Percentiles rank a stretch among this genome's conserved stretches.
Evolutionary conservation across 2,113 vertebrate species (phyloP).

Genomic region (Phalacrocorax brasilianus): DNA sequence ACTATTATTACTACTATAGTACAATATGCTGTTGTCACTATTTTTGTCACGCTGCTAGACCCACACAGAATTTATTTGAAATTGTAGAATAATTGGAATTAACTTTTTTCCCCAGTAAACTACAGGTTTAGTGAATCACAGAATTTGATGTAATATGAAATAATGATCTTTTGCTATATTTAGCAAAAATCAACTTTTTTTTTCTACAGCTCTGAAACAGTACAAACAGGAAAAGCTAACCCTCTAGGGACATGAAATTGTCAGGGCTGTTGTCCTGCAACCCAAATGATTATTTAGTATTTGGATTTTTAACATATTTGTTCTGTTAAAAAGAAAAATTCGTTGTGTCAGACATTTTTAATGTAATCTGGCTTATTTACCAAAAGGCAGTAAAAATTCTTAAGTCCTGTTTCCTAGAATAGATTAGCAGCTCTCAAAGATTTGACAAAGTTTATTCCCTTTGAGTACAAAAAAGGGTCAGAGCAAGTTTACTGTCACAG

Average conservation of each 20-base stretch:
- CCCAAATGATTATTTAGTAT: neutral
- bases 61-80: neutral
- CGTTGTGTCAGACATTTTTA: neutral
- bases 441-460: neutral
- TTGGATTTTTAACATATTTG: neutral
- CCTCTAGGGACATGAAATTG: neutral
- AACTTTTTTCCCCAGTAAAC: neutral
- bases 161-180: neutral
- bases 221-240: neutral
- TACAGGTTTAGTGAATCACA: neutral
- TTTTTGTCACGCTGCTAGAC: neutral
- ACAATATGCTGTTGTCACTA: neutral
- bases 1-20: neutral
- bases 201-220: neutral
- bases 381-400: neutral
- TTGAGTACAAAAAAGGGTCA: neutral
- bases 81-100: neutral
- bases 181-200: neutral
- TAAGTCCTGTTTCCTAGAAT: neutral
- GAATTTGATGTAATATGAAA: neutral
- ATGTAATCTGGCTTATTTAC: neutral
- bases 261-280: neutral
- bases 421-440: neutral
- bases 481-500: neutral
- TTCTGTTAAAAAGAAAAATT: neutral